These are phyloP conservation scores for Nannospalax galili DNA, from an alignment of 2,113 vertebrate species.

Conservation along the genomic window DNA sequence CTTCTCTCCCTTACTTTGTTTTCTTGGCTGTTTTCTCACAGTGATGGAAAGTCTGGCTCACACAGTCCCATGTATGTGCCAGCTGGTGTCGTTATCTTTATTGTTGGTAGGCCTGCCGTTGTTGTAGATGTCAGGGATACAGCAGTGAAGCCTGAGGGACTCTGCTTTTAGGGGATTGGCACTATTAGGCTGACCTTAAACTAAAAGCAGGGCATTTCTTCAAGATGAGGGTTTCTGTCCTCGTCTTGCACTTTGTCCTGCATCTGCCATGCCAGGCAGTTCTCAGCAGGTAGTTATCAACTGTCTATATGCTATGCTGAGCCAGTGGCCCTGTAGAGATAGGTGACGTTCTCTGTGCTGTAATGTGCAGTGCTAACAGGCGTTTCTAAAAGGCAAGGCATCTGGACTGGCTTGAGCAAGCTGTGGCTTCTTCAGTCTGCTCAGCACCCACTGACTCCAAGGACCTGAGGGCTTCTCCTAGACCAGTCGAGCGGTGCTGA, in stretches of 20 bases:
- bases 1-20: not conserved
- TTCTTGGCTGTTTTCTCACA: not conserved
- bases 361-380: rapidly evolving
- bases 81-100: not conserved
- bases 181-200: not conserved
- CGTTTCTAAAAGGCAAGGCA: not conserved
- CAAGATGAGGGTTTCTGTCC: not conserved
- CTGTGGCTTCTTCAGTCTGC: not conserved
- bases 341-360: rapidly evolving
- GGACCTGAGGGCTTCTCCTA: not conserved
- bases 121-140: too few relatives aligned
- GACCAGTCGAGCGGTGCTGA: not conserved
- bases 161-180: rapidly evolving
- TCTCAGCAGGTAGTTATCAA: not conserved
- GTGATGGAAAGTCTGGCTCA: not conserved
- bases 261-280: rapidly evolving
- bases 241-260: rapidly evolving
- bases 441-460: not conserved
- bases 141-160: not conserved
- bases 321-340: not conserved
- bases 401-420: not conserved
- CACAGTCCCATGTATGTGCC: rapidly evolving
- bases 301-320: not conserved
- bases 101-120: not conserved
- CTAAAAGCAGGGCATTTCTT: not conserved